Conservation (phyloP, 2,113 vertebrate genomes). For the Lophochroa leadbeateri region DNA sequence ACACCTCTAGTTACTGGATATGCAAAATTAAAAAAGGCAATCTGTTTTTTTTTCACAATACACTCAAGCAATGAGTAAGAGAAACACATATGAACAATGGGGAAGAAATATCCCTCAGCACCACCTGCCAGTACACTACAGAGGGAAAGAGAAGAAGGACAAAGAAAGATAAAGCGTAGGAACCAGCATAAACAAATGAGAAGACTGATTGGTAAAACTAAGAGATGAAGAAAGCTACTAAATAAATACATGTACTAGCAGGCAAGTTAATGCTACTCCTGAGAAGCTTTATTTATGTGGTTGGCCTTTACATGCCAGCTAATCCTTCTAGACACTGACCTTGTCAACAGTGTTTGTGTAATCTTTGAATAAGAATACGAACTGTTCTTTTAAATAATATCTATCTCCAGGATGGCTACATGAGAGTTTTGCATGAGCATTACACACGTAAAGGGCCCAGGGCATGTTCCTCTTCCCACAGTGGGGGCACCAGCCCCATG, state of each 20-base stretch:
- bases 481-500: not conserved
- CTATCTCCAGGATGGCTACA: not conserved
- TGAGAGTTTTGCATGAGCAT: not conserved
- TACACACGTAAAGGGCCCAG: not conserved
- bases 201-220: not conserved
- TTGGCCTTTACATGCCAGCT: conserved; percentile 21
- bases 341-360: conserved; percentile 39
- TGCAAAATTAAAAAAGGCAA: not conserved
- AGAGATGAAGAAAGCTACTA: conserved; percentile 5
- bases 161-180: not conserved
- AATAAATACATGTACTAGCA: not conserved
- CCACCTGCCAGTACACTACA: not conserved
- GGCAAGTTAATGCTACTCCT: not conserved
- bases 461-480: not conserved
- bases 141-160: not conserved
- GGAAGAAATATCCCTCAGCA: not conserved
- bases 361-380: not conserved
- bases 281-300: conserved; percentile 10
- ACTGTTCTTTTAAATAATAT: conserved; percentile 6
- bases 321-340: conserved; percentile 43
- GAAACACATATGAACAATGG: not conserved
- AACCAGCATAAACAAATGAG: not conserved
- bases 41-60: not conserved
- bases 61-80: not conserved
- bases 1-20: not conserved